phyloP scores from a whole-genome alignment of 2,113 vertebrate species.

The Condylura cristata region DNA sequence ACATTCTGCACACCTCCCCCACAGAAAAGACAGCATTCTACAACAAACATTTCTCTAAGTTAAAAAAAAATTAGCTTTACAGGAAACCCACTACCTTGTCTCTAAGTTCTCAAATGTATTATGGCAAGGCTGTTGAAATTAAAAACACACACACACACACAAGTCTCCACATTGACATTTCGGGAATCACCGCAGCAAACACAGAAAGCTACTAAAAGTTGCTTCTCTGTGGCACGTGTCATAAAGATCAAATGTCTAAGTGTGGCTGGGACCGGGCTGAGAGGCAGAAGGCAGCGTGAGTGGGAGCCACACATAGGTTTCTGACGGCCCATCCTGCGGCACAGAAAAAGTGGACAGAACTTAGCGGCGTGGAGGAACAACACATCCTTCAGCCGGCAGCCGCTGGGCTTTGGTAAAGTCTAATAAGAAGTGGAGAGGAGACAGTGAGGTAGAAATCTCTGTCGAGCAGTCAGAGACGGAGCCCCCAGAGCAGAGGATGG shows the following conservation, averaged over 20 bases:
- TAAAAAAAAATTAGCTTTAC: not conserved
- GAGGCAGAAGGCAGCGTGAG: too few species aligned
- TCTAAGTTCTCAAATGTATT: not conserved
- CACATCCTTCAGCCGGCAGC: not conserved
- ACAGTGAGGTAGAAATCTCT: slow-evolving; percentile 8
- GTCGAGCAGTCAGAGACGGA: not conserved
- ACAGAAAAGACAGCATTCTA: not conserved
- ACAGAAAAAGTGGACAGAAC: not conserved
- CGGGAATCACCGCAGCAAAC: not conserved
- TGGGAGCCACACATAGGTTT: not conserved
- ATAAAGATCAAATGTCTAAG: not conserved
- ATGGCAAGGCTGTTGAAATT: not conserved
- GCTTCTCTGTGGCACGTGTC: not conserved
- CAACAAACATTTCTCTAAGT: not conserved
- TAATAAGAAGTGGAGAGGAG: not conserved
- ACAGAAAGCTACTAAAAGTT: too few species aligned
- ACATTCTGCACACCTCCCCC: not conserved
- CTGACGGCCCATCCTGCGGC: not conserved
- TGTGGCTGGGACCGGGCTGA: not conserved
- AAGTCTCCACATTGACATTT: not conserved
- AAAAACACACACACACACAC: not conserved
- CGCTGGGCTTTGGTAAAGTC: not conserved
- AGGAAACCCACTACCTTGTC: not conserved
- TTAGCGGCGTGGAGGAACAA: not conserved
- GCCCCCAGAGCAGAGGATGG: not conserved